Base-by-base conservation (phyloP, 2,797 vertebrate species). In the Fistularia commersonii region DNA sequence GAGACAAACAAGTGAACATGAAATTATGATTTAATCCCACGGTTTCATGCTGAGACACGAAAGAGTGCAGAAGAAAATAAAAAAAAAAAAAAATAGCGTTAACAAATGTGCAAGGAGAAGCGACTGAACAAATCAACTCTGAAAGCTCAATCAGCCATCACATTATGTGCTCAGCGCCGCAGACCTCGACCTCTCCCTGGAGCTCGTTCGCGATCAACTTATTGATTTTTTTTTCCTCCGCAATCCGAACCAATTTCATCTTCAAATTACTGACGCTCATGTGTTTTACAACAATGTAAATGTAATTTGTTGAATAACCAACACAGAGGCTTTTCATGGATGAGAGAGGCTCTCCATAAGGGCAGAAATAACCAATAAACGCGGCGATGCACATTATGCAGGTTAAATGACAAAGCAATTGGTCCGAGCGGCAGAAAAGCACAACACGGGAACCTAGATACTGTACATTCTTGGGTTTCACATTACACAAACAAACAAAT, bases 211-310 rank as follows among this genome's bases (percentile, higher is more conserved):
- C 64, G 1, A 84, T 83, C 74, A 81, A 80, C 70, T 66, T 74
- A 75, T 82, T 61, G 71, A 76, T 58, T 74, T 57, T 23, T 23
- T 23, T 23, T 23, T 52, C 53, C 48, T 52, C 65, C 52, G 71
- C 64, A 77, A 83, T 84, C 80, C 75, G 47, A 70, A 69, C 58
- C 66, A 68, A 66, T 84, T 82, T 76, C 51, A 73, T 67, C 71
- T 79, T 74, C 66, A 57, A 72, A 83, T 86, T 73, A 77, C 77
- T 50, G 67, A 69, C 55, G 54, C 42, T 51, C 53, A 51, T 61
- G 57, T 45, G 50, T 54, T 58, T 68, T 55, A 66, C 48, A 44
- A 59, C 52, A 48, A 64, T 72, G 66, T 51, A 57, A 66, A 66
- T 73, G 59, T 55, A 45, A 79, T 64, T 60, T 54, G 34, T 45